A percentile compares a stretch with the other conserved stretches of the same genome.
These are phyloP conservation scores for Alectura lathami DNA, from an alignment of 2,113 vertebrate genomes.

Conservation along the genomic window DNA sequence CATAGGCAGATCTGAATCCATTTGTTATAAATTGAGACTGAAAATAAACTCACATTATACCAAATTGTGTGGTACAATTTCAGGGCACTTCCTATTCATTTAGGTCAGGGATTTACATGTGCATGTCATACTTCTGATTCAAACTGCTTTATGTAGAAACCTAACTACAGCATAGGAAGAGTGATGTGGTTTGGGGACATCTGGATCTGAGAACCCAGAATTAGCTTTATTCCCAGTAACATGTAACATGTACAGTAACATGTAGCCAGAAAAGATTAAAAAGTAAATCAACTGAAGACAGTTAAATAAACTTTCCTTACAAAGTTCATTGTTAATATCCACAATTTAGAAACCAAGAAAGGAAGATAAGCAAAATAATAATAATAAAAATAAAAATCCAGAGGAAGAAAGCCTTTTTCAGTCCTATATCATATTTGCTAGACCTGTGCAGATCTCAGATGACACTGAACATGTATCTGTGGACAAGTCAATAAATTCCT, in stretches of 20 bases:
- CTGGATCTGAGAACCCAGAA: background rate
- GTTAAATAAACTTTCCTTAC: background rate
- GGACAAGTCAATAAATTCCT: background rate
- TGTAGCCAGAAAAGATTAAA: background rate
- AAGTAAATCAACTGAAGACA: background rate
- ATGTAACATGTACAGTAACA: background rate
- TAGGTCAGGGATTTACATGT: background rate
- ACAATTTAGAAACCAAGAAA: background rate
- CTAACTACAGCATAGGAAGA: background rate
- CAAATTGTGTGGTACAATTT: background rate
- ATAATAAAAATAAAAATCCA: too few relatives aligned
- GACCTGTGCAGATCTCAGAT: background rate
- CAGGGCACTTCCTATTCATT: background rate
- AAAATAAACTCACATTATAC: background rate
- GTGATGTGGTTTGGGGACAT: background rate
- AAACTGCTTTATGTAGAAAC: background rate
- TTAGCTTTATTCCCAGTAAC: background rate
- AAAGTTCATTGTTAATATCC: background rate
- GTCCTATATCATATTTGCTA: background rate
- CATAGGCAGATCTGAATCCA: background rate
- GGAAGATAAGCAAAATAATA: background rate
- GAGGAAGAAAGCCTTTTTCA: background rate
- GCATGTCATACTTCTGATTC: background rate
- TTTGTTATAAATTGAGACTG: background rate
- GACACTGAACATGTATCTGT: background rate